Evolutionary conservation across 2,113 vertebrate genomes (phyloP).

Genomic region (Ammodytes marinus): DNA sequence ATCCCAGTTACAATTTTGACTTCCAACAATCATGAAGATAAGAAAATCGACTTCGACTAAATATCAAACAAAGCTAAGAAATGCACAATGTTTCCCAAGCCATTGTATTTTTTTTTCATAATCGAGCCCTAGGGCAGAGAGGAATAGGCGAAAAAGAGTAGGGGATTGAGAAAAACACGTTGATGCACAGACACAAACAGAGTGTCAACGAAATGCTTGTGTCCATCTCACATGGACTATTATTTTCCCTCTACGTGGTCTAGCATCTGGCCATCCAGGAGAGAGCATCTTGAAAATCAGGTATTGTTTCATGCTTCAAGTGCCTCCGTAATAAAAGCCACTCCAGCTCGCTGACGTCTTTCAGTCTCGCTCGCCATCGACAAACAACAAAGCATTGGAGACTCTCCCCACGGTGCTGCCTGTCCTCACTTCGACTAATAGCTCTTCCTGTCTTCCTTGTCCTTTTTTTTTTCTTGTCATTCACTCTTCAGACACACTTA

Average conservation of each 20-base stretch:
- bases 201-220: constrained; percentile 16
- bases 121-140: background rate
- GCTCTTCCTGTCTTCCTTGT: background rate
- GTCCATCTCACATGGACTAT: constrained; percentile 6
- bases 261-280: constrained; percentile 17
- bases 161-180: constrained; percentile 44
- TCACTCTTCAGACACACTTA: background rate
- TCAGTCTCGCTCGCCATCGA: constrained; percentile 21
- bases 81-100: too few relatives aligned
- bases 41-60: too few relatives aligned
- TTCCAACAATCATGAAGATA: too few relatives aligned
- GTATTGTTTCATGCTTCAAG: constrained; percentile 18
- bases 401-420: background rate
- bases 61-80: too few relatives aligned
- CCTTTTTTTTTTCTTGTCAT: background rate
- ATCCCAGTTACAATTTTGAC: too few relatives aligned
- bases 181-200: constrained; percentile 8
- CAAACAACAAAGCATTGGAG: constrained; percentile 5
- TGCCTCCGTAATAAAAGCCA: constrained; percentile 22
- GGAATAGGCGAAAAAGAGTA: constrained; percentile 13
- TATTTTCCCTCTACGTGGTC: constrained; percentile 20
- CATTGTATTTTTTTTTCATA: too few relatives aligned
- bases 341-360: constrained; percentile 3
- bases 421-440: background rate
- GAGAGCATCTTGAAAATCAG: background rate